These are phyloP conservation scores for Enteromius anoplus DNA, from an alignment of 2,797 vertebrate genomes.

Conservation along the genomic window DNA sequence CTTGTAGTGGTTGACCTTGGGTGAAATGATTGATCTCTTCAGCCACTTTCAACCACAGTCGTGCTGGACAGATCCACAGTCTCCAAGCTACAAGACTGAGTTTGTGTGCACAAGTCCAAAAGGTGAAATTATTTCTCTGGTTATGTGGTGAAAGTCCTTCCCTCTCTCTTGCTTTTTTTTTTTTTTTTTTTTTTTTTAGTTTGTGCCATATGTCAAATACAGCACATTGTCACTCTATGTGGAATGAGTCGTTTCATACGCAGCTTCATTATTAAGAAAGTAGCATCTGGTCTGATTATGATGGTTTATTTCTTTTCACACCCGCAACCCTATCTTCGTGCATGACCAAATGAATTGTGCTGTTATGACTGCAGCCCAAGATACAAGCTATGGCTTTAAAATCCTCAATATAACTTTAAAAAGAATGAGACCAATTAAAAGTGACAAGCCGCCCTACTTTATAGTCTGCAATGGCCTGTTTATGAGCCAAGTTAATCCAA, in stretches of 20 bases:
- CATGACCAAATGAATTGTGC: conserved; percentile 41
- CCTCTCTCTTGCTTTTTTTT: conserved; percentile 8
- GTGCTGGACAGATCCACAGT: neutral
- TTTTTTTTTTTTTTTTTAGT: neutral
- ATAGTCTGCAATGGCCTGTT: conserved; percentile 30
- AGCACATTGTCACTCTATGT: conserved; percentile 47
- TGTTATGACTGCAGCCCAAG: conserved; percentile 16
- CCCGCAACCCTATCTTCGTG: neutral
- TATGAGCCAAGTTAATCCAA: conserved; percentile 38
- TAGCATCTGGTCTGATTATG: conserved; percentile 31
- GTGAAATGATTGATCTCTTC: conserved; percentile 30
- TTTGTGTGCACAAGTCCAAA: conserved; percentile 9
- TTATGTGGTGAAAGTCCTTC: neutral
- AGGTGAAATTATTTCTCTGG: conserved; percentile 9
- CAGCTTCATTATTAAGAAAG: conserved; percentile 24
- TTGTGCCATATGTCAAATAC: conserved; percentile 53
- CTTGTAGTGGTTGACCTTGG: conserved; percentile 36
- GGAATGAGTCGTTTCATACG: conserved; percentile 49
- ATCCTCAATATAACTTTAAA: conserved; percentile 33
- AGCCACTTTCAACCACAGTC: conserved; percentile 17
- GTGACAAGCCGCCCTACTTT: conserved; percentile 32
- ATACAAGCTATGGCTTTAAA: conserved; percentile 32
- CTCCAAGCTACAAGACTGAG: neutral
- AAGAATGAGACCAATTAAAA: conserved; percentile 49
- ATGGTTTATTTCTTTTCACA: conserved; percentile 41